Evolutionary conservation across 1,140 invertebrate genomes (phyloP).

Genomic region (Nymphalis io): DNA sequence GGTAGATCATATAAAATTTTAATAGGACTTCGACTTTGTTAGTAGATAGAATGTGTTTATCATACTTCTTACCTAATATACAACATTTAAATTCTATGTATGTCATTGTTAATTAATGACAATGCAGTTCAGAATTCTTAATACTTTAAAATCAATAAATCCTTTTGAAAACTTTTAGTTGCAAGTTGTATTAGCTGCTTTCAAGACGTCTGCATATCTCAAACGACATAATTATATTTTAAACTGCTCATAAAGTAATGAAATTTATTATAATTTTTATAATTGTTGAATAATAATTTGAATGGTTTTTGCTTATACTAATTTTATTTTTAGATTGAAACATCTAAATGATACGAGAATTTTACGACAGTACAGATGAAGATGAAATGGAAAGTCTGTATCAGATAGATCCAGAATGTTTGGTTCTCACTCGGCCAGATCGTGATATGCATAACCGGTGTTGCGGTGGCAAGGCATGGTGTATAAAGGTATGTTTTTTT

Average conservation of each 20-base stretch:
- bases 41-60: too few species aligned
- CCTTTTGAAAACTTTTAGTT: not conserved
- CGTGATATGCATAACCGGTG: constrained; percentile 90
- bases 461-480: constrained; percentile 89
- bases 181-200: not conserved
- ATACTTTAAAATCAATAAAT: not conserved
- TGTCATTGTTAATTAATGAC: not conserved
- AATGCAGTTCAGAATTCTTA: not conserved
- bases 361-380: constrained; percentile 69
- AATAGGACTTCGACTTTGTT: too few species aligned
- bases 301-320: not conserved
- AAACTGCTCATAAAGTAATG: not conserved
- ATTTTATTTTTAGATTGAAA: not conserved
- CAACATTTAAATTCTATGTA: not conserved
- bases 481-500: constrained; percentile 83
- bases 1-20: too few species aligned
- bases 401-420: constrained; percentile 85
- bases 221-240: not conserved
- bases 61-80: too few species aligned
- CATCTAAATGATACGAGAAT: constrained; percentile 68
- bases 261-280: too few species aligned
- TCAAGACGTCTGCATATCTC: too few species aligned
- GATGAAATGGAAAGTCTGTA: constrained; percentile 73
- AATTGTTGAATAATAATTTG: too few species aligned
- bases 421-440: constrained; percentile 82